Evolutionary conservation across 92 coral and sea anemone species (phyloP), one percentile per base, ranked within the genome.

Genomic region (Montipora capitata): DNA sequence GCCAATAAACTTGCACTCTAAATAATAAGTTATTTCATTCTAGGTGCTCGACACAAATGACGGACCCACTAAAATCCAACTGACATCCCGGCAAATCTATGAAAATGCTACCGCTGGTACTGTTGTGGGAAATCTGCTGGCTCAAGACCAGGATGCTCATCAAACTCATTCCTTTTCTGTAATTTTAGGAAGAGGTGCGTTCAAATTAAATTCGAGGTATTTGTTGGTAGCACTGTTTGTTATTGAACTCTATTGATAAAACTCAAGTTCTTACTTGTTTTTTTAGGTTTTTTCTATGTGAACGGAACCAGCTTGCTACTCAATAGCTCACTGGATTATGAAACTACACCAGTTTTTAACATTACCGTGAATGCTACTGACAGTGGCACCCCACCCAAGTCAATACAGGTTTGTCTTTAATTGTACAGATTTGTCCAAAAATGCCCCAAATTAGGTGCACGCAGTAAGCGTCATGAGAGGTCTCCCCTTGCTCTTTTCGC

Each of bases 21-120:
- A 2, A 48, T 5, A 48, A 48, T 10, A 48, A 48, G 6, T 40
- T 39, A 40, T 71, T 82, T 6, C 18, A 59, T 18, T 75, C 4
- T 14, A 95, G 98, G 94, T 95, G 57, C 41, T 89, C 43, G 94
- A 95, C 76, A 64, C 74, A 76, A 95, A 95, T 82, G 98, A 95
- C 61, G 71, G 61, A n/a, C 96, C 98, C 44, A 85, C 76, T 67
- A 42, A 56, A 3, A 45, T 95, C 40, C 39, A 5, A 38, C 77
- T 95, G n/a, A 6, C 52, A n/a, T 93, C 98, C 1, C 20, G 70
- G 27, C 94, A 94, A 75, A 77, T 95, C 38, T 86, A 79, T 17
- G 98, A 95, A 84, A 95, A 95, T 72, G 93, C 98, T n/a, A 91
- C 93, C 18, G 81, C 80, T 5, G 94, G 94, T 11, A 72, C 96